A percentile compares a stretch with the other conserved stretches of the same genome.
phyloP scores from a whole-genome alignment of 2,888 invertebrate species.

The Cephus pygmeus region DNA sequence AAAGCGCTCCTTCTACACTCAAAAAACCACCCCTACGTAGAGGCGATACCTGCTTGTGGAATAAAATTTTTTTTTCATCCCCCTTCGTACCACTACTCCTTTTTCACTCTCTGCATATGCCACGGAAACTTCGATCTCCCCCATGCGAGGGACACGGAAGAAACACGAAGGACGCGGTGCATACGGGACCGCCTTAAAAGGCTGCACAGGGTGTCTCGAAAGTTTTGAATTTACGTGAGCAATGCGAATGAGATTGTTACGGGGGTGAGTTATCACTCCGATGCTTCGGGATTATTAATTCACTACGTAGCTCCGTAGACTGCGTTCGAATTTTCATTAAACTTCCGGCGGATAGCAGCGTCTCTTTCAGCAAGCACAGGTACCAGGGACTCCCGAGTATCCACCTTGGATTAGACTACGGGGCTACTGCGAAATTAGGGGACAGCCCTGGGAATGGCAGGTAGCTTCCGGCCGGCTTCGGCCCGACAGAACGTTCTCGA shows the following conservation, averaged over 20 bases:
- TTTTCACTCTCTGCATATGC: background rate
- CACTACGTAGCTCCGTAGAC: background rate
- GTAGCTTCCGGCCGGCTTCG: background rate
- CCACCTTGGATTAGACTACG: background rate
- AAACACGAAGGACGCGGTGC: background rate
- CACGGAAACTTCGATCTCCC: background rate
- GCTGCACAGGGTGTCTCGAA: background rate
- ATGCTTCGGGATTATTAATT: background rate
- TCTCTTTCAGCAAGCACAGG: background rate
- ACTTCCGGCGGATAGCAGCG: background rate
- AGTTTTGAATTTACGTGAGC: background rate
- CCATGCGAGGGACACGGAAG: no score
- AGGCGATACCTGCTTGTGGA: background rate
- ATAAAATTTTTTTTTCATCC: background rate
- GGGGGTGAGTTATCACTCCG: background rate
- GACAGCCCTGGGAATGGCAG: background rate
- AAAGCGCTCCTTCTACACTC: constrained; percentile 36
- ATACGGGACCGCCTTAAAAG: background rate
- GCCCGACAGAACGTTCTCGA: constrained; percentile 13
- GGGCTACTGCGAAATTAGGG: background rate
- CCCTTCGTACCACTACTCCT: background rate
- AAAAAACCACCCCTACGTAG: background rate
- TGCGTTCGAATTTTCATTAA: background rate
- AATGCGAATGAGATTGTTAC: background rate
- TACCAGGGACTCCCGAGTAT: background rate